A percentile compares a stretch with the other conserved stretches of the same genome.
These are phyloP conservation scores for Macaca mulatta DNA, from an alignment of 2,113 vertebrate species.

Conservation along the genomic window DNA sequence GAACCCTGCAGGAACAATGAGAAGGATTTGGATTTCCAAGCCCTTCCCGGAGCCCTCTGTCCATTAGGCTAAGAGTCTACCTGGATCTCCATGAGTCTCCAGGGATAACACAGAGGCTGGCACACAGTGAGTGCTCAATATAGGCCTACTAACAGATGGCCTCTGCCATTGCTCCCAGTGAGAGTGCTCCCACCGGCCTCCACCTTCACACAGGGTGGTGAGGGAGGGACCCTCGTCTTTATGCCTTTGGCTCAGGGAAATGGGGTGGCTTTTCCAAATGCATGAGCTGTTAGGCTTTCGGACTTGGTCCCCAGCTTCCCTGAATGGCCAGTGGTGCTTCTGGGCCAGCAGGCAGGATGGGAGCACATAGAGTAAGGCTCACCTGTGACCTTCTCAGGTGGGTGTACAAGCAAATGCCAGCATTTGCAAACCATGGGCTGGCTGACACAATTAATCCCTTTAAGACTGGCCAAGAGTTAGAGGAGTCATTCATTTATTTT, in stretches of 20 bases:
- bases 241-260: background rate
- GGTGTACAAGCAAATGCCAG: background rate
- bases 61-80: background rate
- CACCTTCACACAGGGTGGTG: background rate
- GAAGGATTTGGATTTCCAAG: background rate
- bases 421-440: background rate
- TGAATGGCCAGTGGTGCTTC: background rate
- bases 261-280: background rate
- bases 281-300: background rate
- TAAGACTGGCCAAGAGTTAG: background rate
- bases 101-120: background rate
- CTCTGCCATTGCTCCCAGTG: background rate
- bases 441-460: background rate
- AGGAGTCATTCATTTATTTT: background rate
- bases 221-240: background rate
- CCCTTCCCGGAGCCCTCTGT: background rate
- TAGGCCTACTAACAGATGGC: background rate
- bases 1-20: background rate
- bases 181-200: no score
- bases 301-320: background rate
- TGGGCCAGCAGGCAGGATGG: background rate
- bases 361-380: background rate
- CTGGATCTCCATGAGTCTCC: background rate
- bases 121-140: accelerated
- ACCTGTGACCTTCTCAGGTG: background rate